Base-by-base conservation (phyloP, 2,797 vertebrate genomes). In the Esox masquinongy region DNA sequence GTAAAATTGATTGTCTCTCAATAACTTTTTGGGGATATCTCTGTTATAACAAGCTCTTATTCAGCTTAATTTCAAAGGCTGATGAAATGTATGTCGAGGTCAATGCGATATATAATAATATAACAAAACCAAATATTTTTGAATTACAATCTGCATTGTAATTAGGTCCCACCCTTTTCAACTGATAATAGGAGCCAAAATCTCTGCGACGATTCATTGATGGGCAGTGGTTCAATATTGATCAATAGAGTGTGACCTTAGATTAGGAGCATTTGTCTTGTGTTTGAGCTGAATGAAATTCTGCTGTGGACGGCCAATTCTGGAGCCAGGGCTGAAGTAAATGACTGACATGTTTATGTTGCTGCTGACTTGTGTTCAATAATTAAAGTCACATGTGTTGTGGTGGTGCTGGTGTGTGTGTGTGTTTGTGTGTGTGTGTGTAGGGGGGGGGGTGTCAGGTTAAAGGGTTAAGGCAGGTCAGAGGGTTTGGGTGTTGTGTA, bases 191-290 rank as follows among this genome's bases (percentile, higher is more conserved):
- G 24, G 15, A 50, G 7, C 36, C 50, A 24, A 68, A 34, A 26
- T 24, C 2, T 75, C 56, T 31, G 73, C 34, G 66, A 53, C 31
- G 59, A 39, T n/a, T 3, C 15, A 14, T 24, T 31, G 26, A 69
- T 11, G 9, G 67, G 50, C 26, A 36, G 49, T 68, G 51, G 26
- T 39, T 75, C 50, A 39, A 36, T 69, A 31, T 68, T n/a, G 50
- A 75, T 75, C 67, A 59, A 68, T 69, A 69, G 74, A 74, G 8
- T 0, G 24, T 59, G 66, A 36, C 50, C 50, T 56, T 43, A 68
- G 74, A 70, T 59, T 68, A 56, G 12, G 31, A 14, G 49, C 31
- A 31, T 53, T 68, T 68, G 29, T 68, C 64, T 56, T 43, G 8
- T 16, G 31, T 49, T 8, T 26, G 50, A 56, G 51, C 73, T n/a